Base-by-base conservation (phyloP, 2,888 invertebrate species). In the Habroteleia sp. region DNA sequence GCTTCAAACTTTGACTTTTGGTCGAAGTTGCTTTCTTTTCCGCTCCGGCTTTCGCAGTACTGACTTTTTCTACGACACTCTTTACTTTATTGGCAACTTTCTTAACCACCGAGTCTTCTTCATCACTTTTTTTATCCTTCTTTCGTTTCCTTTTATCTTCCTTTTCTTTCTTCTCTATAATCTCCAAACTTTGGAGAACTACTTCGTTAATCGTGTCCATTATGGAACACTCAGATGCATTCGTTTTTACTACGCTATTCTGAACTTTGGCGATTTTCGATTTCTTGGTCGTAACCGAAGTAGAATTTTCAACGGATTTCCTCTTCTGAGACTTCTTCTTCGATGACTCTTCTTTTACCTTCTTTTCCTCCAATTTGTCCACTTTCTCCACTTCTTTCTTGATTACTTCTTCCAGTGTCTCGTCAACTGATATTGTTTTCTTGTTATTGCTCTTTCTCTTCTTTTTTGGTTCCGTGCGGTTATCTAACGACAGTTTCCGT, bases 401-500 rank as follows among this genome's bases (percentile, higher is more conserved):
- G 13, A 65, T 60, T 4, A 0, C 71, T 1, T 50, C 39, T n/a
- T 46, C 58, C 82, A 29, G 6, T 5, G 39, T 23, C 7, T 13
- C 6, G 6, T 50, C 42, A 7, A 31, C 65, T 11, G 66, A 42
- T 39, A 27, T 29, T 2, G 65, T 56, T 11, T 17, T 63, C 10
- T 78, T 66, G 11, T 20, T 58, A 8, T 20, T 68, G 10, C 7
- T 20, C 63, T 37, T 73, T 13, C 37, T 37, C 35, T 44, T 60
- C 46, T 58, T 68, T 63, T 37, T 69, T 3, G 35, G 10, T 1
- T 63, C 50, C 90, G 52, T 88, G 68, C 78, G 87, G 78, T 87
- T 90, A 56, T 89, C 88, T 39, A 89, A 78, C 0, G 90, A 90
- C 20, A 90, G 81, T 81, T 91, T 91, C 60, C 91, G 82, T 77